Conservation (phyloP, 2,113 vertebrate species). For the Chauna torquata region DNA sequence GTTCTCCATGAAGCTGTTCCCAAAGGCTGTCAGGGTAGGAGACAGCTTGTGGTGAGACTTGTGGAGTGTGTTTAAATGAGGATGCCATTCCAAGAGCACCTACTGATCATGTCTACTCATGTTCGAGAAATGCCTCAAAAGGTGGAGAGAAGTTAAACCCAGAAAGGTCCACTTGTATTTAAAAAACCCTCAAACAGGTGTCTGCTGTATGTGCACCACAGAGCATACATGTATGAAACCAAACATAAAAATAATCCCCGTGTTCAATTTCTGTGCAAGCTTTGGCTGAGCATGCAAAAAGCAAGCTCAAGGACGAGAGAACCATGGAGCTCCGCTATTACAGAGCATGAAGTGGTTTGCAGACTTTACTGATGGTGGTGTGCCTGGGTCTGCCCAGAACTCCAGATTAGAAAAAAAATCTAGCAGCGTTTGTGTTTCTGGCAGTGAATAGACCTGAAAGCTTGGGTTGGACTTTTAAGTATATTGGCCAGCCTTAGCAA, state of each 20-base stretch:
- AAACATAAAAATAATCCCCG: not conserved
- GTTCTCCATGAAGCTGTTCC: not conserved
- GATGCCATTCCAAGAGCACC: not conserved
- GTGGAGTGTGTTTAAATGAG: not conserved
- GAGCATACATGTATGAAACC: not conserved
- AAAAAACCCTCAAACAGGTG: not conserved
- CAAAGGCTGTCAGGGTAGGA: not conserved
- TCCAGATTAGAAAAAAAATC: not conserved
- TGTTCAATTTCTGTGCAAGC: not conserved
- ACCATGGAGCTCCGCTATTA: not conserved
- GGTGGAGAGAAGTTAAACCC: not conserved
- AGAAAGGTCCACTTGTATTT: not conserved
- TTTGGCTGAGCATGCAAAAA: not conserved
- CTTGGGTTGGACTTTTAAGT: not conserved
- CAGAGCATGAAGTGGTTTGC: not conserved
- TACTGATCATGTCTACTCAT: not conserved
- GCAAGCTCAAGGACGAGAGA: not conserved
- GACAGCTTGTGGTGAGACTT: not conserved
- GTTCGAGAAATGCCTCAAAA: not conserved
- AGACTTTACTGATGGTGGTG: not conserved
- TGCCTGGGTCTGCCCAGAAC: not conserved
- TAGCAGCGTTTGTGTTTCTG: not conserved
- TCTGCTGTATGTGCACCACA: not conserved
- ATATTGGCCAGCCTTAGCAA: not conserved
- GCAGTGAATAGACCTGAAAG: not conserved